Evolutionary conservation across 1,140 invertebrate species (phyloP).

Genomic region (Bombus turneri): DNA sequence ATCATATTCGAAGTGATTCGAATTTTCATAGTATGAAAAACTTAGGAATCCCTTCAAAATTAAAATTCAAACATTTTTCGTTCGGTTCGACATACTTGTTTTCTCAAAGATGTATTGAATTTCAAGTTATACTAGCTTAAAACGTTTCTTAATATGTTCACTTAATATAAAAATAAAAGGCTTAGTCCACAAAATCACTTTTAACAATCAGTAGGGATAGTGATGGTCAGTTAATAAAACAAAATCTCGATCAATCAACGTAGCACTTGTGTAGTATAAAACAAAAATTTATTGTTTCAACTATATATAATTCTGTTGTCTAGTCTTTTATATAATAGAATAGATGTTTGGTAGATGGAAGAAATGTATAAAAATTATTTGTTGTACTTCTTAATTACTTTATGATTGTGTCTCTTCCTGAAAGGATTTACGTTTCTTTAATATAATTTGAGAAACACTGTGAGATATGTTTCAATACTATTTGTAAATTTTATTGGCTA

Average conservation of each 20-base stretch:
- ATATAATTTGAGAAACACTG: not conserved
- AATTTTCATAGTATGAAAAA: not conserved
- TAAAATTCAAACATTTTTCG: not conserved
- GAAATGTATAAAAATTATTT: not conserved
- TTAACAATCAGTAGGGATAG: not conserved
- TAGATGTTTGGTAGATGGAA: not conserved
- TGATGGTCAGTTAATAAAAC: not conserved
- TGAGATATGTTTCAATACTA: not conserved
- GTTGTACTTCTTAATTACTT: not conserved
- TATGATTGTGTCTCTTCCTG: not conserved
- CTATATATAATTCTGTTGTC: not conserved
- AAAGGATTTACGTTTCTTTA: not conserved
- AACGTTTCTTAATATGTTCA: not conserved
- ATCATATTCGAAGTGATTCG: not conserved
- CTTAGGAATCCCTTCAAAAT: not conserved
- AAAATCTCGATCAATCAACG: not conserved
- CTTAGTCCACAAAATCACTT: not conserved
- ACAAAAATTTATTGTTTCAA: not conserved
- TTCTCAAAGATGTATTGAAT: not conserved
- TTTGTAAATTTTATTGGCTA: constrained; percentile 19
- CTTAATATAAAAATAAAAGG: not conserved
- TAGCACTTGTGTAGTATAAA: not conserved
- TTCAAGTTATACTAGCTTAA: not conserved
- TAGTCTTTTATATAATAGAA: not conserved
- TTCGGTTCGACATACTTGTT: not conserved